phyloP scores from a whole-genome alignment of 1,140 invertebrate genomes.

The Matsumurasca onukii region DNA sequence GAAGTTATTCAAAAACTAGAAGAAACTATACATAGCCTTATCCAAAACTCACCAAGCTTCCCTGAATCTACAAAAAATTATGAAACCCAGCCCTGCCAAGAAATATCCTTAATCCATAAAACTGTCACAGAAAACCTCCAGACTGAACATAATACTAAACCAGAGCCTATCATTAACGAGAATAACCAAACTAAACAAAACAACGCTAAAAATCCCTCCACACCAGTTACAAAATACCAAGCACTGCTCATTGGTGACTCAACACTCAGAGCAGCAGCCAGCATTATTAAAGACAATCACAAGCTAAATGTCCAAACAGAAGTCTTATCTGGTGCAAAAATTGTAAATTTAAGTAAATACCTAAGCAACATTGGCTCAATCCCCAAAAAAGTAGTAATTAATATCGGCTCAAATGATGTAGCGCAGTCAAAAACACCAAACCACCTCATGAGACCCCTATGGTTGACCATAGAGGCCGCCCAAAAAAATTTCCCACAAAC shows the following conservation, averaged over 20 bases:
- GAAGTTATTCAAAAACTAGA: conserved; percentile 8
- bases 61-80: not conserved
- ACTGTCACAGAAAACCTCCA: not conserved
- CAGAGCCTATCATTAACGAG: not conserved
- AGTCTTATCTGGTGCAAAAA: not conserved
- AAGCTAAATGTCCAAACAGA: not conserved
- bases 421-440: conserved; percentile 11
- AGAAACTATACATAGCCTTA: not conserved
- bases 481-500: not conserved
- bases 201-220: not conserved
- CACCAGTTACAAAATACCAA: not conserved
- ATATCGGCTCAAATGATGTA: conserved; percentile 12
- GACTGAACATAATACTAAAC: not conserved
- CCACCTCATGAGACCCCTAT: conserved; percentile 9
- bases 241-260: not conserved
- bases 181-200: not conserved
- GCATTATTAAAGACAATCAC: conserved; percentile 3
- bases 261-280: not conserved
- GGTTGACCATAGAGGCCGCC: conserved; percentile 12
- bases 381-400: not conserved
- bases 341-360: not conserved
- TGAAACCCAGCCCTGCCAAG: not conserved
- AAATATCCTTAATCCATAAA: not conserved
- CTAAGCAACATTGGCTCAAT: not conserved
- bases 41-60: not conserved